phyloP scores from a whole-genome alignment of 2,797 vertebrate genomes.

The Pseudopleuronectes americanus region DNA sequence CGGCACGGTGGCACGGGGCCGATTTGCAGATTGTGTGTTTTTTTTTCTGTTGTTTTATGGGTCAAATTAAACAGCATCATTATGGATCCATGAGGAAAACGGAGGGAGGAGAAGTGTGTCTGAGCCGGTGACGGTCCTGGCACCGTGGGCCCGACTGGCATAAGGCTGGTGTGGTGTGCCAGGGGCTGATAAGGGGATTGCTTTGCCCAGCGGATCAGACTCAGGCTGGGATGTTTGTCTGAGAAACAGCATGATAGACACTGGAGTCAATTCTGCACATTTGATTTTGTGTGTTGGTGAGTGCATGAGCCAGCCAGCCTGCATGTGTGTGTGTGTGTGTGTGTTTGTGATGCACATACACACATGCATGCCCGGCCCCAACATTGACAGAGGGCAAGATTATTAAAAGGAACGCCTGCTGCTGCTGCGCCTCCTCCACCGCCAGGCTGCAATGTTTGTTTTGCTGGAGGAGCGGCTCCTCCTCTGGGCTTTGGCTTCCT shows the following conservation, averaged over 20 bases:
- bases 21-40: not conserved
- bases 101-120: conserved; percentile 31
- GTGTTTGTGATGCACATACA: not conserved
- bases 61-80: conserved; percentile 25
- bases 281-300: conserved; percentile 38
- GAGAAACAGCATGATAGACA: conserved; percentile 46
- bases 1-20: not conserved
- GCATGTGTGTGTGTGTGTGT: not conserved
- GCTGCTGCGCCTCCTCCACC: not conserved
- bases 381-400: conserved; percentile 46
- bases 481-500: conserved; percentile 58
- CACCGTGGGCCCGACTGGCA: conserved; percentile 63
- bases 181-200: conserved; percentile 83
- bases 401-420: conserved; percentile 12
- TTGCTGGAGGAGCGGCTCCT: conserved; percentile 39
- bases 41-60: conserved; percentile 13
- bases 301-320: not conserved
- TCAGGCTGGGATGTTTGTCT: conserved; percentile 54
- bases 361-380: conserved; percentile 11
- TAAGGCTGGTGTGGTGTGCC: conserved; percentile 73
- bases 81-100: conserved; percentile 43
- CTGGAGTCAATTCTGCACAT: conserved; percentile 54
- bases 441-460: conserved; percentile 48
- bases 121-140: conserved; percentile 61
- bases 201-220: conserved; percentile 62